Evolutionary conservation across 2,888 invertebrate species (phyloP).

Genomic region (Seladonia tumulorum): DNA sequence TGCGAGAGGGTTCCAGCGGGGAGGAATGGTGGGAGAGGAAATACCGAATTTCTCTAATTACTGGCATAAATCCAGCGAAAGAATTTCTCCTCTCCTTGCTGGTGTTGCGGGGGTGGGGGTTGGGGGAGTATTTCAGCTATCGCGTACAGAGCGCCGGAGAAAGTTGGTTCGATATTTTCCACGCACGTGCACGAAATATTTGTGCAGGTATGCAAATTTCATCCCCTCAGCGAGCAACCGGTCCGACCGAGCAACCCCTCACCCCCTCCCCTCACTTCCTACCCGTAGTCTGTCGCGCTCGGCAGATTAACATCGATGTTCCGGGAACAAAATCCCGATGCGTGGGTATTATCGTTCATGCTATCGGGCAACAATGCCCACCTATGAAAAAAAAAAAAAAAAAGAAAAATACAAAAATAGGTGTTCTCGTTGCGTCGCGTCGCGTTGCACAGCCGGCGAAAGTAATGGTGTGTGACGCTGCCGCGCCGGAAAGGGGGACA

Average conservation of each 20-base stretch:
- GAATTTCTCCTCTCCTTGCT: slow-evolving; percentile 53
- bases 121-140: slow-evolving; percentile 43
- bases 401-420: neutral
- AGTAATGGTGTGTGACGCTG: slow-evolving; percentile 45
- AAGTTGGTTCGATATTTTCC: slow-evolving; percentile 62
- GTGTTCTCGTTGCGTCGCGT: slow-evolving; percentile 31
- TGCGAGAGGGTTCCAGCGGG: neutral
- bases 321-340: slow-evolving; percentile 52
- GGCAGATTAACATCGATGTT: slow-evolving; percentile 65
- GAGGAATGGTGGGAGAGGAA: neutral
- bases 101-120: neutral
- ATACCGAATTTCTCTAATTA: slow-evolving; percentile 55
- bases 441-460: slow-evolving; percentile 2
- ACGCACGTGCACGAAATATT: slow-evolving; percentile 66
- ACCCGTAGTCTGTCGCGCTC: slow-evolving; percentile 37
- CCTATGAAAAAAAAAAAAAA: neutral
- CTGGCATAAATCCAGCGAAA: slow-evolving; percentile 58
- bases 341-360: slow-evolving; percentile 62
- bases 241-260: neutral
- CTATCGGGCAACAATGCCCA: slow-evolving; percentile 57
- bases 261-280: neutral
- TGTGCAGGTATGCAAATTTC: slow-evolving; percentile 67
- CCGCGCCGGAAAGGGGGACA: slow-evolving; percentile 19
- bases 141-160: slow-evolving; percentile 41
- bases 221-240: slow-evolving; percentile 42